A percentile compares a stretch with the other conserved stretches of the same genome.
Conservation (phyloP, 2,113 vertebrate species). For the Campylomormyrus tamandua region DNA sequence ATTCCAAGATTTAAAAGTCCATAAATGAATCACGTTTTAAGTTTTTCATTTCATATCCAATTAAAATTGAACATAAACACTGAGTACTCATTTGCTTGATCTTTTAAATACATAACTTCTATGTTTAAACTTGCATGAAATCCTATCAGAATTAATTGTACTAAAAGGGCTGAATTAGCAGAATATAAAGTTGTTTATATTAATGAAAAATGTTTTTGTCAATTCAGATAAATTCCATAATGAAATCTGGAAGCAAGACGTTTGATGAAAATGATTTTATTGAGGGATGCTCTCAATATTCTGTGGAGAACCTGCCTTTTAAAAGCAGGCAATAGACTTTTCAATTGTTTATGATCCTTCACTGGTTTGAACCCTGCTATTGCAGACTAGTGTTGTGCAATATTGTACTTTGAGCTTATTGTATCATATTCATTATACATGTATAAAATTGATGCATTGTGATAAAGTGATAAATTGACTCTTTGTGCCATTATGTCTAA, state of each 20-base stretch:
- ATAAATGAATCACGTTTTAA: not conserved
- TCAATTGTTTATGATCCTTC: not conserved
- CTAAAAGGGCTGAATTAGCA: not conserved
- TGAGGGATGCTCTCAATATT: not conserved
- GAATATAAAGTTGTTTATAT: not conserved
- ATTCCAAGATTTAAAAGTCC: not conserved
- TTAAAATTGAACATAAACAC: not conserved
- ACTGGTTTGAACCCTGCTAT: not conserved
- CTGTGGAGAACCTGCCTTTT: not conserved
- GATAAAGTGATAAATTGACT: not conserved
- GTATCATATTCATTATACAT: not conserved
- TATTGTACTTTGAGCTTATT: not conserved
- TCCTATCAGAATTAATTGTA: not conserved
- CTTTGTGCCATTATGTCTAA: not conserved
- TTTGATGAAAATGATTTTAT: not conserved
- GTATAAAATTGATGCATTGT: not conserved
- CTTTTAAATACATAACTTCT: not conserved
- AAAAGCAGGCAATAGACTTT: not conserved
- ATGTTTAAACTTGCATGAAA: not conserved
- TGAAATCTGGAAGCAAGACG: not conserved
- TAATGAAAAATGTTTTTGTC: not conserved
- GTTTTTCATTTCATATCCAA: not conserved
- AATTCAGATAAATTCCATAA: not conserved
- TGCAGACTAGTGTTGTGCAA: not conserved
- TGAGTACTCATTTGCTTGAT: not conserved